Evolutionary conservation across 2,888 invertebrate species (phyloP).

Genomic region (Papilio demoleus): DNA sequence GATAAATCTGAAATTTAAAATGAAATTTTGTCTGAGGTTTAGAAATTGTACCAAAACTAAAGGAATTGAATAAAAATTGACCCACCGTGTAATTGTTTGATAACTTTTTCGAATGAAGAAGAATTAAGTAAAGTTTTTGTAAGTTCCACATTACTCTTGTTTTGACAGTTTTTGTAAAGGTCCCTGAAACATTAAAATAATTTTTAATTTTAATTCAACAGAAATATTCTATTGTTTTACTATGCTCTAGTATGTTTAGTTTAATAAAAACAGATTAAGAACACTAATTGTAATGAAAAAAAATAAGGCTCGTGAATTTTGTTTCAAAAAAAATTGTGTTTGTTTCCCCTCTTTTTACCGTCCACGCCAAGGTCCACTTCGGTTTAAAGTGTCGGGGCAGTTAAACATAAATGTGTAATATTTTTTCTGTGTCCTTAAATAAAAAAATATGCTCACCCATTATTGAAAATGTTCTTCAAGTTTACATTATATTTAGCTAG

Average conservation of each 20-base stretch:
- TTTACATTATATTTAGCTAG: conserved; percentile 68
- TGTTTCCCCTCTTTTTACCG: no score
- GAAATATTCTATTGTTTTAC: background rate
- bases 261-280: no score
- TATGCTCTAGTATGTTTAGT: no score
- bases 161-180: conserved; percentile 27
- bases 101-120: conserved; percentile 10
- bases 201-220: background rate
- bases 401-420: no score
- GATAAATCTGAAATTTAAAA: conserved; percentile 21
- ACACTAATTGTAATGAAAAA: no score
- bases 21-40: background rate
- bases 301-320: no score
- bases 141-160: conserved; percentile 12
- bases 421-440: no score
- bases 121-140: conserved; percentile 18
- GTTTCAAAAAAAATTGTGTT: no score
- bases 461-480: conserved; percentile 63
- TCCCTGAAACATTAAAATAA: conserved; percentile 33
- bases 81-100: conserved; percentile 26
- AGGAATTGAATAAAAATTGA: background rate
- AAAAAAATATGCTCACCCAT: conserved; percentile 61
- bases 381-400: no score
- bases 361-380: no score
- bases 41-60: background rate